These are phyloP conservation scores for Chalcis sispes DNA, from an alignment of 2,888 invertebrate species.

Conservation along the genomic window DNA sequence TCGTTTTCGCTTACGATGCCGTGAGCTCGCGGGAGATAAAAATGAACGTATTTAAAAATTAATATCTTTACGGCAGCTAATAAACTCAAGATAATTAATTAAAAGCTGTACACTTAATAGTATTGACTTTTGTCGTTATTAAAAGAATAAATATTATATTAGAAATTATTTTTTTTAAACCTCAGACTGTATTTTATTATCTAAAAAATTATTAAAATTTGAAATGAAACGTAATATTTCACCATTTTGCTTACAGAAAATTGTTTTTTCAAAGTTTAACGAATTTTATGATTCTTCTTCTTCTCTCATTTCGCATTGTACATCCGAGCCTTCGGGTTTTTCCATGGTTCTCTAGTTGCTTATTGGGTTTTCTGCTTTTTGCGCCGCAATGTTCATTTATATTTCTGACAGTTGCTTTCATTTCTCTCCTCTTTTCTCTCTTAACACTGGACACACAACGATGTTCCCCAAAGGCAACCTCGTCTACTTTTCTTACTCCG, in stretches of 20 bases:
- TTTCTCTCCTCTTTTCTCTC: constrained; percentile 11
- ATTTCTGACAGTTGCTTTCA: constrained; percentile 35
- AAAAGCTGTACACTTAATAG: too few species aligned
- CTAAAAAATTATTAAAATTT: not conserved
- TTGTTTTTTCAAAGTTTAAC: constrained; percentile 14
- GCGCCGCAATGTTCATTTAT: constrained; percentile 38
- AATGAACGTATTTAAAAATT: too few species aligned
- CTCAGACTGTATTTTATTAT: not conserved
- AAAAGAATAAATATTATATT: not conserved
- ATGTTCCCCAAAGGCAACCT: not conserved
- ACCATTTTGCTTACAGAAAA: constrained; percentile 23
- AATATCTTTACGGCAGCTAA: too few species aligned
- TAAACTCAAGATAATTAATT: too few species aligned
- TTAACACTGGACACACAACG: constrained; percentile 20
- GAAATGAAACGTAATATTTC: constrained; percentile 2
- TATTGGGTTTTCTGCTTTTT: constrained; percentile 38
- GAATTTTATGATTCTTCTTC: constrained; percentile 18
- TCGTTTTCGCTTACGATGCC: too few species aligned
- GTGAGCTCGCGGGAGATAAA: too few species aligned
- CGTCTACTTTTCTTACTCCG: not conserved
- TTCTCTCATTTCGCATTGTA: not conserved
- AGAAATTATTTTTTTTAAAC: too few species aligned
- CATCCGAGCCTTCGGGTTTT: constrained; percentile 28
- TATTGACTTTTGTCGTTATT: too few species aligned
- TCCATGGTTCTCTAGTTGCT: constrained; percentile 10